Evolutionary conservation across 2,797 vertebrate genomes (phyloP).

Genomic region (Poecilia gillii): DNA sequence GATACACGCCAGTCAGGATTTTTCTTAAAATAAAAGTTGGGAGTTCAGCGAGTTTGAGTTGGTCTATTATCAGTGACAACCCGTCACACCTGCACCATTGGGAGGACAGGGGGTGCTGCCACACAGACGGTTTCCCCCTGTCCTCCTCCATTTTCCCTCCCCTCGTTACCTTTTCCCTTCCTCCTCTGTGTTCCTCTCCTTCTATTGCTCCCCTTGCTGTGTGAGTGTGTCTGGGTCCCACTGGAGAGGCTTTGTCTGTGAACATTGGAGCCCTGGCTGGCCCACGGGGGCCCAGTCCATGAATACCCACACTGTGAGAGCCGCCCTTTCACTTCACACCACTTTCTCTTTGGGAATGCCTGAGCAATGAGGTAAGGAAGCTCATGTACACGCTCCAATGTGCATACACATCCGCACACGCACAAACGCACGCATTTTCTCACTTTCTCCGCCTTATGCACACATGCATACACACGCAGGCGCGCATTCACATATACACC

Average conservation of each 20-base stretch:
- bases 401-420: constrained; percentile 24
- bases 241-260: constrained; percentile 79
- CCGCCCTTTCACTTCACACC: constrained; percentile 81
- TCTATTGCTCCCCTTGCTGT: constrained; percentile 76
- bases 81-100: constrained; percentile 64
- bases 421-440: constrained; percentile 54
- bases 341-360: constrained; percentile 84
- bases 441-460: constrained; percentile 44
- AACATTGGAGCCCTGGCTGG: constrained; percentile 78
- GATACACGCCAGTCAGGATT: neutral
- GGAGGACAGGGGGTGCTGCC: constrained; percentile 37
- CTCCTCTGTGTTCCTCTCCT: constrained; percentile 66
- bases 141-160: constrained; percentile 62
- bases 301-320: constrained; percentile 87
- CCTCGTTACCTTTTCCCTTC: constrained; percentile 72
- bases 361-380: constrained; percentile 84
- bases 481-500: constrained; percentile 53
- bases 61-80: constrained; percentile 32
- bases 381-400: constrained; percentile 40
- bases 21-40: constrained; percentile 6
- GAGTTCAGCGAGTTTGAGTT: constrained; percentile 7
- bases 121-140: constrained; percentile 46
- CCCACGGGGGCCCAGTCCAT: constrained; percentile 78
- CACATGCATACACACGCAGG: constrained; percentile 8
- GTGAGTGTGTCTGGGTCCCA: constrained; percentile 79